Conservation (phyloP, 2,113 vertebrate genomes). For the human (Homo sapiens) region GRCh38 chr11:27130501-27131000, state of each 20-base stretch:
- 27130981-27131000: neutral
- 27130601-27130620: neutral
- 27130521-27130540: neutral
- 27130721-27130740: constrained; percentile 11
- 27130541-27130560: neutral
- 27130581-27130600: neutral
- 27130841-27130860: neutral
- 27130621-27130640: neutral
- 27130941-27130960: constrained; percentile 63
- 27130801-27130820: neutral
- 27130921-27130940: neutral
- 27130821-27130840: neutral
- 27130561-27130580: neutral
- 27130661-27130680: neutral
- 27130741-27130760: neutral
- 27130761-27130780: neutral
- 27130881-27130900: constrained; percentile 25
- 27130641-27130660: neutral
- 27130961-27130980: neutral
- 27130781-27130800: constrained; percentile 6
- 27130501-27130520: neutral
- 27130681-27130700: neutral
- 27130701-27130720: neutral
- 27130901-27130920: constrained; percentile 33
- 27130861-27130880: neutral